A percentile compares a stretch with the other conserved stretches of the same genome.
Evolutionary conservation across 2,797 vertebrate genomes (phyloP).

Genomic region (Anniella stebbinsi): DNA sequence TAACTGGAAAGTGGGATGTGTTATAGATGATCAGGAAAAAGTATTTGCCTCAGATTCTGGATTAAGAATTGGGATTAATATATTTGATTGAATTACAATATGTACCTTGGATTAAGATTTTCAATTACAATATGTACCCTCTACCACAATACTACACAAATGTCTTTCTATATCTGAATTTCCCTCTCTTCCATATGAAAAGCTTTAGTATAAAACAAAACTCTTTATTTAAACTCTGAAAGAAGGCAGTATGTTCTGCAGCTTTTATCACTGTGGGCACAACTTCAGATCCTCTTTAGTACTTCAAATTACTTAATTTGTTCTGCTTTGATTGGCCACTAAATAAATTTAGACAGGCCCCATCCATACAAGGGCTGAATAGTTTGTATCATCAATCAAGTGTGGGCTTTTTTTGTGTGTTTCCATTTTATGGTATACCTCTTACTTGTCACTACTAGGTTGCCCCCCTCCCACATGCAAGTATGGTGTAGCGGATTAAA

Average conservation of each 20-base stretch:
- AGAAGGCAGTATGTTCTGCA: constrained; percentile 49
- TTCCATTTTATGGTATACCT: constrained; percentile 72
- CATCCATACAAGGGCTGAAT: constrained; percentile 67
- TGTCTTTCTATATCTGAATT: not conserved
- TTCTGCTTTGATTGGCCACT: constrained; percentile 76
- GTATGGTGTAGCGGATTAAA: constrained; percentile 78
- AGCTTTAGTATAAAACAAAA: constrained; percentile 5
- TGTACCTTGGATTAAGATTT: not conserved
- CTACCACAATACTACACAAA: not conserved
- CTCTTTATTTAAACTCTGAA: constrained; percentile 23
- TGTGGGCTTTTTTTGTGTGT: constrained; percentile 56
- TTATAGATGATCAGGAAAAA: not conserved
- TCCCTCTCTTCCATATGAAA: not conserved
- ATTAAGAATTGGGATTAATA: not conserved
- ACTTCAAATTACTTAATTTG: constrained; percentile 71
- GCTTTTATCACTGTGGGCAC: constrained; percentile 37
- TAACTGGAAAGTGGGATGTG: not conserved
- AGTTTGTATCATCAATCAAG: constrained; percentile 76
- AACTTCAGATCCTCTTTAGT: constrained; percentile 54
- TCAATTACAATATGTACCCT: not conserved
- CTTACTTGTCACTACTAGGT: constrained; percentile 76
- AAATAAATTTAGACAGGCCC: constrained; percentile 74
- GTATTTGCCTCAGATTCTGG: no score
- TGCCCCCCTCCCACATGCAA: constrained; percentile 58
- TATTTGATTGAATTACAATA: not conserved